These are phyloP conservation scores for Apogon hyalosoma DNA, from an alignment of 2,797 vertebrate species.

Conservation along the genomic window DNA sequence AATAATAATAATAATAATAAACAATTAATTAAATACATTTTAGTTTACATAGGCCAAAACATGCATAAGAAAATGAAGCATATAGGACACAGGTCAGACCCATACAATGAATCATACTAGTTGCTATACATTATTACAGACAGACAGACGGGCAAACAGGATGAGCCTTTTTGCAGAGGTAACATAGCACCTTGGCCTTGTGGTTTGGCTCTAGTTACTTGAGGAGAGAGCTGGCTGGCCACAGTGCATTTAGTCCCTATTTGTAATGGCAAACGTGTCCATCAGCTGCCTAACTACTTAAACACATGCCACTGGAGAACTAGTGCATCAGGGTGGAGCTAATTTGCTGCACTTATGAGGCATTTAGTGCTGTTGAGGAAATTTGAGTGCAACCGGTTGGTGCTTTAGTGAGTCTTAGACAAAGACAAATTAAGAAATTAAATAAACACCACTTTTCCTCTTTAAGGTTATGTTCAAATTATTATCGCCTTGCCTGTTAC, in stretches of 20 bases:
- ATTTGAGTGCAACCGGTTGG: constrained; percentile 1
- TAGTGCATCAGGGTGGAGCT: constrained; percentile 12
- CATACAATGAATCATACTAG: too few relatives aligned
- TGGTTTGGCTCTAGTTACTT: constrained; percentile 76
- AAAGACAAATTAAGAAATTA: not conserved
- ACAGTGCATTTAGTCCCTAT: constrained; percentile 79
- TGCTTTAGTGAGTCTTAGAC: constrained; percentile 1
- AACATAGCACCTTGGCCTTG: constrained; percentile 68
- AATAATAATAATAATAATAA: too few relatives aligned
- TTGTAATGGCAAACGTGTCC: constrained; percentile 78
- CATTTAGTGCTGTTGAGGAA: not conserved
- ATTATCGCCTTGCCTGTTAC: constrained; percentile 86
- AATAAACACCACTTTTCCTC: not conserved
- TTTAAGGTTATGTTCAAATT: not conserved
- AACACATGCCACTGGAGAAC: constrained; percentile 64
- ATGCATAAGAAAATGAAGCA: too few relatives aligned
- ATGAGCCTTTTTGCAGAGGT: constrained; percentile 51
- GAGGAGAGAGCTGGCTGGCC: constrained; percentile 48
- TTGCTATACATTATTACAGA: not conserved
- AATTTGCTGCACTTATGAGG: constrained; percentile 27
- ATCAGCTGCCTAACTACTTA: constrained; percentile 76
- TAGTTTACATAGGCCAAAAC: too few relatives aligned
- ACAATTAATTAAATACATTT: too few relatives aligned
- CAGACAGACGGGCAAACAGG: constrained; percentile 28
- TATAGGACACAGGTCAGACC: too few relatives aligned